Percentiles rank a stretch among this genome's conserved stretches.
Evolutionary conservation across 2,797 vertebrate genomes (phyloP).

Genomic region (Ispidina picta): DNA sequence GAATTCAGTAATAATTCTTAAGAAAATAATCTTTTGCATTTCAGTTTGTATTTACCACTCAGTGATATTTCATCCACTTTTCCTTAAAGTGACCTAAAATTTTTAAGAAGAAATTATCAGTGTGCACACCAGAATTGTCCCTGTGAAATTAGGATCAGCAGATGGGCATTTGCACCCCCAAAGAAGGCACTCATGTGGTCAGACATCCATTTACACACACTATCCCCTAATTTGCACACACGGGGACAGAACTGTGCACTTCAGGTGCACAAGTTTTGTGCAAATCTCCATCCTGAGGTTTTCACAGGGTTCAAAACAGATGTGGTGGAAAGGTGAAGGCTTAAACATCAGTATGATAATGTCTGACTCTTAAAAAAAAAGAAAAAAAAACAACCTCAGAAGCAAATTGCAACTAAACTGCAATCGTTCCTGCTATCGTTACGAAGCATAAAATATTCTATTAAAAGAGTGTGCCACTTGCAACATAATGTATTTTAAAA

Average conservation of each 20-base stretch:
- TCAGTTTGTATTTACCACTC: not conserved
- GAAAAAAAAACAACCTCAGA: not conserved
- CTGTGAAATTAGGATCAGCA: not conserved
- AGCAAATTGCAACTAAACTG: not conserved
- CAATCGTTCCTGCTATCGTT: not conserved
- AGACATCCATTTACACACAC: not conserved
- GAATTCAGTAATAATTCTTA: not conserved
- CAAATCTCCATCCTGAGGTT: not conserved
- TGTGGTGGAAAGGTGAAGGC: not conserved
- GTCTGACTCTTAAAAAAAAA: not conserved
- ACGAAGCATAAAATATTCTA: slow-evolving; percentile 37
- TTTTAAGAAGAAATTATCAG: not conserved
- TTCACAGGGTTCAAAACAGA: not conserved
- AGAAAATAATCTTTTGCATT: not conserved
- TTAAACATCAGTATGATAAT: fast-evolving
- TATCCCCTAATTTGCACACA: not conserved
- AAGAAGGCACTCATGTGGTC: not conserved
- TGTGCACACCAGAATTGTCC: not conserved
- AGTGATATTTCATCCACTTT: not conserved
- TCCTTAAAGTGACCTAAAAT: not conserved
- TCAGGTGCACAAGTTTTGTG: not conserved
- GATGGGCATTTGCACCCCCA: not conserved
- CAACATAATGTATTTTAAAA: slow-evolving; percentile 60
- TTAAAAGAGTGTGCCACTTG: slow-evolving; percentile 39
- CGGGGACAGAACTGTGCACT: not conserved